Evolutionary conservation across 2,888 invertebrate genomes (phyloP).

Genomic region (Ennomos erosarius): DNA sequence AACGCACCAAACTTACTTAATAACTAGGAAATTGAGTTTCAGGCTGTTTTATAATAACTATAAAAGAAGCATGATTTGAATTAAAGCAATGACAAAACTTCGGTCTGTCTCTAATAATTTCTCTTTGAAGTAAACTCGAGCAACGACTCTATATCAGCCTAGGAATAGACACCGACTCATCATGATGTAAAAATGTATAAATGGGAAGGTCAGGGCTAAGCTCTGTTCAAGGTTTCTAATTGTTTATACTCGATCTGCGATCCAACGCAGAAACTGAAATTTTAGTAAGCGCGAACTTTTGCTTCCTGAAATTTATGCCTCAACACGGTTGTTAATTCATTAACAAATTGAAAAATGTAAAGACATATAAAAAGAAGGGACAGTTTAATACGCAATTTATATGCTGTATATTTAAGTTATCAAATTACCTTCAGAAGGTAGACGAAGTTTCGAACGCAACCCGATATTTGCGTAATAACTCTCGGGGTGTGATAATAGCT

Average conservation of each 20-base stretch:
- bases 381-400: conserved; percentile 45
- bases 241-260: conserved; percentile 43
- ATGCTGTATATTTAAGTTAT: conserved; percentile 43
- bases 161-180: conserved; percentile 39
- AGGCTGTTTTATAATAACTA: too few species aligned
- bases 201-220: conserved; percentile 55
- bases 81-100: conserved; percentile 21
- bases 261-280: conserved; percentile 46
- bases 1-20: conserved; percentile 16
- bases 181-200: conserved; percentile 35
- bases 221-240: conserved; percentile 42
- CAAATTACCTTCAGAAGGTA: conserved; percentile 39
- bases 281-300: conserved; percentile 15
- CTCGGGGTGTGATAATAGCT: conserved; percentile 43
- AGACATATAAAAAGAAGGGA: conserved; percentile 35
- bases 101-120: conserved; percentile 28
- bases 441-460: conserved; percentile 27
- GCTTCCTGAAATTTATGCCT: conserved; percentile 12
- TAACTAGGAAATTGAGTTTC: not conserved
- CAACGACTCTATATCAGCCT: conserved; percentile 24
- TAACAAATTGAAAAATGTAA: conserved; percentile 28
- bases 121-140: conserved; percentile 23
- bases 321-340: conserved; percentile 13
- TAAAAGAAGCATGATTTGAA: conserved; percentile 8
- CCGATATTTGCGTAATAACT: conserved; percentile 26